Conservation (phyloP, 2,797 vertebrate species). For the Natrix natrix region DNA sequence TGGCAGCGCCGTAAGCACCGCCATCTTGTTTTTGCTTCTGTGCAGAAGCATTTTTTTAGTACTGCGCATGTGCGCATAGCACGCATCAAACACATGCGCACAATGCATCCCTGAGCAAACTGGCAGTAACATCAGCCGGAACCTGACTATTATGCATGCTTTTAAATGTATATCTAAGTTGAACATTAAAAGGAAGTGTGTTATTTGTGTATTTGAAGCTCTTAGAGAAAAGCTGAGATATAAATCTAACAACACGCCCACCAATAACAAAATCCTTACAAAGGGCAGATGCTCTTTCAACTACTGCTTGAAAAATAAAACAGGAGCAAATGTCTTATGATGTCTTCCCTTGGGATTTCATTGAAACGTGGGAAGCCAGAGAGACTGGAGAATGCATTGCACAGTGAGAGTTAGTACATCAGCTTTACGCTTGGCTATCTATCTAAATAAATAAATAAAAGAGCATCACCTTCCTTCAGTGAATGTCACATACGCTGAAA, state of each 20-base stretch:
- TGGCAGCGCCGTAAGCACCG: too few relatives aligned
- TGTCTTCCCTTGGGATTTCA: neutral
- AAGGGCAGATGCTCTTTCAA: neutral
- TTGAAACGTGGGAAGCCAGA: neutral
- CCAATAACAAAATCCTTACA: neutral
- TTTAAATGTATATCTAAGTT: neutral
- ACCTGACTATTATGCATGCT: neutral
- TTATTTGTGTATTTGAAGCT: neutral
- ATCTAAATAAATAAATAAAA: neutral
- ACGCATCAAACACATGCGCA: too few relatives aligned
- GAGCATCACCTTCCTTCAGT: neutral
- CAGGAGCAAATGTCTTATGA: neutral
- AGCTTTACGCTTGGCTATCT: neutral
- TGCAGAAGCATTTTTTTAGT: too few relatives aligned
- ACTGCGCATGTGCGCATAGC: too few relatives aligned
- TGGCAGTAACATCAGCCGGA: too few relatives aligned
- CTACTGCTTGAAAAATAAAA: neutral
- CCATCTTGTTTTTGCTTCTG: too few relatives aligned
- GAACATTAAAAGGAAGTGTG: neutral
- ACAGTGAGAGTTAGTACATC: neutral
- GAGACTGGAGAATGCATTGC: neutral
- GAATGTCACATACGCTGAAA: neutral
- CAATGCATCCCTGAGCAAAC: too few relatives aligned
- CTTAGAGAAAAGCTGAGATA: neutral
- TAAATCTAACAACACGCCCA: neutral